Conservation (phyloP, 1,140 invertebrate genomes). For the Limonius californicus region DNA sequence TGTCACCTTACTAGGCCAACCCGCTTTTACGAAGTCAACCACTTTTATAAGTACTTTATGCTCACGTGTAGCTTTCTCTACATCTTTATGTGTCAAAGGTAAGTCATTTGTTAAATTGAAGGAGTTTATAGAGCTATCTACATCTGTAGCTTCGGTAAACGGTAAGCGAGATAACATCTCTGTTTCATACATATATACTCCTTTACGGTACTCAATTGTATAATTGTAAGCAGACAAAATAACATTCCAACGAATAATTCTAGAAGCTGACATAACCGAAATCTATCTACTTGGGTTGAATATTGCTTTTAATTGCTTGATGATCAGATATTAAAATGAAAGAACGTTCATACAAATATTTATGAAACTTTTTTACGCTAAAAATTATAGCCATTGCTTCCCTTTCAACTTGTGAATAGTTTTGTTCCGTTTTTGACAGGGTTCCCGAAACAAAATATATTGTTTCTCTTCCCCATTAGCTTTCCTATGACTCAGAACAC, state of each 20-base stretch:
- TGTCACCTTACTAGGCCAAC: background rate
- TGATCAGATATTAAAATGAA: constrained; percentile 3
- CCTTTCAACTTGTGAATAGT: constrained; percentile 33
- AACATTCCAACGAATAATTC: constrained; percentile 14
- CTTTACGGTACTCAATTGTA: constrained; percentile 19
- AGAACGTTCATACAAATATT: background rate
- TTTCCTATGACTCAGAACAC: constrained; percentile 26
- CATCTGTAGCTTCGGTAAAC: background rate
- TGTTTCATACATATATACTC: constrained; percentile 2
- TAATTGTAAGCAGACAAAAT: constrained; percentile 18
- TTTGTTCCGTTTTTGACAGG: constrained; percentile 22
- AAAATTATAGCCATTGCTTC: constrained; percentile 38
- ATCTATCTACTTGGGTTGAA: constrained; percentile 13
- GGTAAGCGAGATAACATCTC: constrained; percentile 15
- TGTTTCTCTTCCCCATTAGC: constrained; percentile 17
- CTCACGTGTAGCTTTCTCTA: background rate
- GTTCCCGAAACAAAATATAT: constrained; percentile 20
- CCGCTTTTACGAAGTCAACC: background rate
- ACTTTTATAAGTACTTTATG: background rate
- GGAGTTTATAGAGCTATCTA: background rate
- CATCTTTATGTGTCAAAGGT: constrained; percentile 1
- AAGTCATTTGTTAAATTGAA: constrained; percentile 3
- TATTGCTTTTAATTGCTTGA: constrained; percentile 6
- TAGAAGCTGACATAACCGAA: constrained; percentile 20
- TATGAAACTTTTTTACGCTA: constrained; percentile 45